These are phyloP conservation scores for Drosophila melanica DNA, from an alignment of 1,140 invertebrate genomes.

Conservation along the genomic window DNA sequence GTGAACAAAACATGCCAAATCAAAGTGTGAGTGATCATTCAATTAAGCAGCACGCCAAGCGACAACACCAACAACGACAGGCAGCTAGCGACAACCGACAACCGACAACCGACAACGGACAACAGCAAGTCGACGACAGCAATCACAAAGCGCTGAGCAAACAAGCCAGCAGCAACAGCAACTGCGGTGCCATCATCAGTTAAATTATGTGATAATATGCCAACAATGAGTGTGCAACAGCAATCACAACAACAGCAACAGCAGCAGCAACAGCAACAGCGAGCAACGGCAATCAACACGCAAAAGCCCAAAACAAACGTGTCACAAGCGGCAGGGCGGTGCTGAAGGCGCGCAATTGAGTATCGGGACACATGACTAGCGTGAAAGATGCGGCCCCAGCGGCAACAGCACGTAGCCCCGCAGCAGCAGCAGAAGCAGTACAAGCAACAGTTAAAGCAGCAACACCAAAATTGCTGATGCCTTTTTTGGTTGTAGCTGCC, in stretches of 20 bases:
- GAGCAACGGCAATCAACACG: constrained; percentile 71
- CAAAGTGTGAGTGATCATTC: constrained; percentile 82
- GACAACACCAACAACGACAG: constrained; percentile 28
- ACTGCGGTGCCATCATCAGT: constrained; percentile 73
- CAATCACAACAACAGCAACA: constrained; percentile 33
- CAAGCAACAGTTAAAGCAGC: constrained; percentile 44
- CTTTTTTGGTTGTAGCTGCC: constrained; percentile 78
- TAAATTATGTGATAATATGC: constrained; percentile 83
- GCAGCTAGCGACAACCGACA: background rate
- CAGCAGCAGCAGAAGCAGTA: constrained; percentile 37
- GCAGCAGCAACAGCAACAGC: constrained; percentile 25
- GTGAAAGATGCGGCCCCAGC: constrained; percentile 47
- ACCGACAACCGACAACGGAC: background rate
- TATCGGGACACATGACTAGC: constrained; percentile 32
- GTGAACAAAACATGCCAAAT: constrained; percentile 71
- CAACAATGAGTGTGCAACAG: constrained; percentile 80
- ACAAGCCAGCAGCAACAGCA: constrained; percentile 50
- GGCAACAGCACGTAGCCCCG: constrained; percentile 49
- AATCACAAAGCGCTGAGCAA: constrained; percentile 50
- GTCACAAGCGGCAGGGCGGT: constrained; percentile 37
- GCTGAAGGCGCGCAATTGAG: constrained; percentile 12
- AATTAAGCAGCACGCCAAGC: constrained; percentile 74
- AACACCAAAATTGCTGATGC: constrained; percentile 72
- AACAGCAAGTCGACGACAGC: constrained; percentile 45
- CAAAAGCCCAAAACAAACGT: constrained; percentile 78